Conservation (phyloP, 2,888 invertebrate species). For the Dichetophora obliterata region DNA sequence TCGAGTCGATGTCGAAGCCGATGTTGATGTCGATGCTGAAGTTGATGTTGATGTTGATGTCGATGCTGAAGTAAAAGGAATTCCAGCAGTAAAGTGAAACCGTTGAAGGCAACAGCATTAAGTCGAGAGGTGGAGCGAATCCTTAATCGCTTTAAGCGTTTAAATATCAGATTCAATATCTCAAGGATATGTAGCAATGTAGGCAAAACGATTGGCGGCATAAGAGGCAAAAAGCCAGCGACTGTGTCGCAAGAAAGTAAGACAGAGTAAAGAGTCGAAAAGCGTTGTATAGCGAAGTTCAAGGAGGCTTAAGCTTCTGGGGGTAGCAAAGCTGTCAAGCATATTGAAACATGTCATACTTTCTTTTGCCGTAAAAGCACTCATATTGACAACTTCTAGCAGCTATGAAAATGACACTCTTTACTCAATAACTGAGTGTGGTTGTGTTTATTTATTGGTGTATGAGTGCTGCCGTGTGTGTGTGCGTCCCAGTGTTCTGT, state of each 20-base stretch:
- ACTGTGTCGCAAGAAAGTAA: too few relatives aligned
- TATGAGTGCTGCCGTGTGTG: too few relatives aligned
- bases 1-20: not conserved
- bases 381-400: not conserved
- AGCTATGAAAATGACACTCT: not conserved
- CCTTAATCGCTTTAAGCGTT: conserved; percentile 36
- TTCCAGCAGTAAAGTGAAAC: conserved; percentile 18
- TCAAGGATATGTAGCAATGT: conserved; percentile 28
- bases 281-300: not conserved
- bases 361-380: not conserved
- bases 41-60: not conserved
- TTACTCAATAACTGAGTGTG: not conserved
- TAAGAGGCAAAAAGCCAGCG: not conserved
- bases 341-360: conserved; percentile 18
- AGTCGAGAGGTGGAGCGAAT: conserved; percentile 10
- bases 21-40: not conserved
- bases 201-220: not conserved
- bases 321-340: not conserved
- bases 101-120: not conserved
- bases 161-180: conserved; percentile 37
- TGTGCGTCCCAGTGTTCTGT: not conserved
- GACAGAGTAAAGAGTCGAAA: not conserved
- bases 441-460: not conserved
- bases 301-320: not conserved
- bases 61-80: not conserved